These are phyloP conservation scores for Torymus tubicola DNA, from an alignment of 2,888 invertebrate species.

Conservation along the genomic window DNA sequence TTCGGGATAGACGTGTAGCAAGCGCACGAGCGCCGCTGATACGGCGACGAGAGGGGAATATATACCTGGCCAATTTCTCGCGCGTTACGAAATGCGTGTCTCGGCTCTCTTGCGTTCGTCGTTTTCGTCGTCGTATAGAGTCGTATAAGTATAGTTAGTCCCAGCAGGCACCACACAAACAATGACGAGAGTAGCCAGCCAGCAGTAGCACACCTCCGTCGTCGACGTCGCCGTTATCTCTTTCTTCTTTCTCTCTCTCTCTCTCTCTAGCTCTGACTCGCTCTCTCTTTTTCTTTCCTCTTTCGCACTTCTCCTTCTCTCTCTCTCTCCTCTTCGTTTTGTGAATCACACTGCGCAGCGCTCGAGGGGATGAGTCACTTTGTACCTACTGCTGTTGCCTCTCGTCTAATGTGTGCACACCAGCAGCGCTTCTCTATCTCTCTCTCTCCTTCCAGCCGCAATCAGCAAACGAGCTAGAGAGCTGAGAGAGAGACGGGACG, in stretches of 20 bases:
- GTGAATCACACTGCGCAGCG: constrained; percentile 19
- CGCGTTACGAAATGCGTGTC: constrained; percentile 40
- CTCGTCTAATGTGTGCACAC: neutral
- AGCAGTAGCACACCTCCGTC: constrained; percentile 12
- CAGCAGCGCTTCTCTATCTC: no score
- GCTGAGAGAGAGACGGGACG: no score
- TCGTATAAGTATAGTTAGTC: neutral
- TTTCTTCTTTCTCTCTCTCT: neutral
- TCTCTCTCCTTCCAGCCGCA: no score
- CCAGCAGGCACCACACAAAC: constrained; percentile 16
- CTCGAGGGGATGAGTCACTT: constrained; percentile 48
- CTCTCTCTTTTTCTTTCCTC: constrained; percentile 3
- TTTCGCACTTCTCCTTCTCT: neutral
- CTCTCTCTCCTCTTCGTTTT: neutral
- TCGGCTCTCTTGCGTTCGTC: no score
- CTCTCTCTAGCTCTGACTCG: neutral
- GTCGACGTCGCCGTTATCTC: constrained; percentile 7
- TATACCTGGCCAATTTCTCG: constrained; percentile 49
- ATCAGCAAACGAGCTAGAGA: no score
- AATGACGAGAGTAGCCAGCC: constrained; percentile 11
- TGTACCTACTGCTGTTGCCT: neutral
- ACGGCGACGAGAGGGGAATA: constrained; percentile 1
- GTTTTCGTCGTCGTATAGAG: no score
- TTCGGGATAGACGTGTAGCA: neutral
- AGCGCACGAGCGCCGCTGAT: neutral